Base-by-base conservation (phyloP, 2,888 invertebrate genomes). In the Hesperia comma region DNA sequence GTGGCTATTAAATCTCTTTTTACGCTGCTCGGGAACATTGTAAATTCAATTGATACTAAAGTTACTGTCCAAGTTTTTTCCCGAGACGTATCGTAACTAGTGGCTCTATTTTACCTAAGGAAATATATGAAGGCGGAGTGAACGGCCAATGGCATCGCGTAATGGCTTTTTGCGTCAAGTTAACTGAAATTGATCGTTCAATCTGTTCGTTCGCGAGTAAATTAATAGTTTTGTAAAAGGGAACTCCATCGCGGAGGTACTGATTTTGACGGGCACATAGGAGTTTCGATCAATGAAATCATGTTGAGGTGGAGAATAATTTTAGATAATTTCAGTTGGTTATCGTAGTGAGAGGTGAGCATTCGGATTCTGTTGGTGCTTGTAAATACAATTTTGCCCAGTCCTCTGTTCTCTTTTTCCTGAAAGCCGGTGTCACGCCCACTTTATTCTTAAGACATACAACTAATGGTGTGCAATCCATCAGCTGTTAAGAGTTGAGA, bases 1-100 rank as follows among this genome's bases (percentile, higher is more conserved):
- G 53, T 26, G 17, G 43, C 51, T 66, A 66, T 66, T 66, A 60
- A 60, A 66, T 66, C 60, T 66, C 53, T 60, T 54, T 53, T 66
- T 66, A n/a, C 54, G 43, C 17, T n/a, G 49, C 54, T 32, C 60
- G 6, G 12, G 33, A 5, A 54, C 54, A 55, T 55, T 60, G 60
- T 43, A 43, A 60, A 66, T 66, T 66, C 60, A 60, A 66, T 66
- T 33, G 54, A 43, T 60, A 66, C 43, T 53, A 32, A 21, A 53
- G 64, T 53, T 46, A 54, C 54, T 7, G 37, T 19, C 15, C 32
- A 46, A 17, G 15, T 60, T 66, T 60, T 60, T 54, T 58, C 58
- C 43, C 32, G 37, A 63, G 41, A 32, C 33, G 43, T 33, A 55
- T 43, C 51, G 58, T 33, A 43, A 58, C 51, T 53, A 19, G 64